Conservation (phyloP, 2,113 vertebrate species). For the Nipponia nippon region DNA sequence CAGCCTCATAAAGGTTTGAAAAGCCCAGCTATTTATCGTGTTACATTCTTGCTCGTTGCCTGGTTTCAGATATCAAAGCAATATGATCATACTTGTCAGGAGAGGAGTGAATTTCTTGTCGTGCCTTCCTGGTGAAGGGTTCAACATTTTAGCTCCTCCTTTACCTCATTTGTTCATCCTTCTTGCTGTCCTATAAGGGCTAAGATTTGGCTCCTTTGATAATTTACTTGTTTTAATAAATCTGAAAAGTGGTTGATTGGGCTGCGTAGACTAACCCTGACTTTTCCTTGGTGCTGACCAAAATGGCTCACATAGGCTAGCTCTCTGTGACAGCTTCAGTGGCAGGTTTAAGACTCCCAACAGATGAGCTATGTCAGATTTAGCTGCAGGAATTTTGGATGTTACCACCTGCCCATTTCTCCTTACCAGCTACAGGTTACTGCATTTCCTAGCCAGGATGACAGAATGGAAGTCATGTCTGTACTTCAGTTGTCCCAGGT, state of each 20-base stretch:
- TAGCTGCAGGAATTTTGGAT: not conserved
- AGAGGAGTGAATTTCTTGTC: not conserved
- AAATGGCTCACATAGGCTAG: not conserved
- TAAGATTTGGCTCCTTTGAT: not conserved
- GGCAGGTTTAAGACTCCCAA: not conserved
- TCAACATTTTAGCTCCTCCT: not conserved
- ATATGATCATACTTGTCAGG: not conserved
- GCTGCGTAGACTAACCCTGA: fast-evolving
- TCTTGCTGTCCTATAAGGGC: not conserved
- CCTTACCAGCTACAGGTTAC: not conserved
- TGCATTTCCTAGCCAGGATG: not conserved
- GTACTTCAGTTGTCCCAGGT: not conserved
- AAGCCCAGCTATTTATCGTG: not conserved
- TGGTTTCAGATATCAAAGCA: not conserved
- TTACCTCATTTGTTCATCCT: not conserved
- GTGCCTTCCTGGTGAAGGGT: not conserved
- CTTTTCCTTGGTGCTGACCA: not conserved
- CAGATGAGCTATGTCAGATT: not conserved
- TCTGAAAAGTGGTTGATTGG: not conserved
- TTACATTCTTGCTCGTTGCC: not conserved
- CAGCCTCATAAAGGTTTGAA: not conserved
- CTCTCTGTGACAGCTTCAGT: not conserved
- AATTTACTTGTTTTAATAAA: not conserved
- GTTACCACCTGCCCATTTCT: not conserved
- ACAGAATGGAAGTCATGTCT: not conserved